Conservation (phyloP, 2,888 invertebrate species). For the Liodrosophila aerea region DNA sequence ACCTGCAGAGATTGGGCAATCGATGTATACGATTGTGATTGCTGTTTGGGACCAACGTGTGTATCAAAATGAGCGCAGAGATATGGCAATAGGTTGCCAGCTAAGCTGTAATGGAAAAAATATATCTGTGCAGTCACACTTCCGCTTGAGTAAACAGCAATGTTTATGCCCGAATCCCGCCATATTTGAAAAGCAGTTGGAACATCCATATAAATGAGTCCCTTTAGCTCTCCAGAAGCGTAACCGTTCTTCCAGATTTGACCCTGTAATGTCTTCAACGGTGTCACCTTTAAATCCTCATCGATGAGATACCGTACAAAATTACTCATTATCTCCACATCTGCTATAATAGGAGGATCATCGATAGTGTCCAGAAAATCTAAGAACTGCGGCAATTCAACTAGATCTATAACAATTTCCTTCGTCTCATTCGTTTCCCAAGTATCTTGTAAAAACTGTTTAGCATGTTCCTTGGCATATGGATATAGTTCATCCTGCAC, state of each 20-base stretch:
- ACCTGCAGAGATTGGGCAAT: conserved; percentile 87
- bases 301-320: conserved; percentile 93
- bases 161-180: conserved; percentile 86
- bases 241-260: conserved; percentile 94
- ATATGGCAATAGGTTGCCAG: conserved; percentile 89
- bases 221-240: conserved; percentile 88
- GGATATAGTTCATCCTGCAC: conserved; percentile 91
- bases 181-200: conserved; percentile 88
- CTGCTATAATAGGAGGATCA: conserved; percentile 36
- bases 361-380: conserved; percentile 38
- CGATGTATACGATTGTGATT: conserved; percentile 89
- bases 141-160: conserved; percentile 96
- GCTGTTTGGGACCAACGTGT: conserved; percentile 90
- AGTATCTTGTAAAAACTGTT: conserved; percentile 87
- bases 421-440: conserved; percentile 89
- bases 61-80: conserved; percentile 94
- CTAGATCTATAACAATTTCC: conserved; percentile 86
- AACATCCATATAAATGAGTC: conserved; percentile 95
- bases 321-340: conserved; percentile 85
- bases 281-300: conserved; percentile 89
- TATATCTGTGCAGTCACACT: conserved; percentile 95
- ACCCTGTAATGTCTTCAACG: conserved; percentile 94
- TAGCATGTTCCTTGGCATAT: conserved; percentile 89
- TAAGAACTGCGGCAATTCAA: conserved; percentile 82
- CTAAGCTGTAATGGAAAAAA: conserved; percentile 89